Conservation (phyloP, 1,140 invertebrate species). For the Ostrea denselamellosa region DNA sequence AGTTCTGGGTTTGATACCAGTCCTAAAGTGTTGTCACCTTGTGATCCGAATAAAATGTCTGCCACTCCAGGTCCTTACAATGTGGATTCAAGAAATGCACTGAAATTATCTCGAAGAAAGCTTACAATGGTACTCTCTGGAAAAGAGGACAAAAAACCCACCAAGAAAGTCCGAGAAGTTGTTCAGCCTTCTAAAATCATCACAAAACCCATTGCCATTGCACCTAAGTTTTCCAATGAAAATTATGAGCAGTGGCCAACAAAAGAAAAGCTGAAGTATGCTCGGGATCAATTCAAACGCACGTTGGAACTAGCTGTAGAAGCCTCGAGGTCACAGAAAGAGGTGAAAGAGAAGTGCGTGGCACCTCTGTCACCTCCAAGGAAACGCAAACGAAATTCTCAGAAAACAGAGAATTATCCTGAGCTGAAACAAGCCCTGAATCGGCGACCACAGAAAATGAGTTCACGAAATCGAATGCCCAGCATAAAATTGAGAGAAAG, state of each 20-base stretch:
- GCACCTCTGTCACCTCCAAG: neutral
- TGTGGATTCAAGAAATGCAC: slow-evolving; percentile 38
- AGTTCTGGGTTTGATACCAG: slow-evolving; percentile 46
- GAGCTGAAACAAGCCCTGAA: slow-evolving; percentile 53
- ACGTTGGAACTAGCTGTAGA: slow-evolving; percentile 57
- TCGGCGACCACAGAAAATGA: neutral
- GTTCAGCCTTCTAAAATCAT: neutral
- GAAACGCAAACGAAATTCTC: slow-evolving; percentile 13
- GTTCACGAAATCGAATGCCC: slow-evolving; percentile 23
- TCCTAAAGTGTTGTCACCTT: slow-evolving; percentile 35
- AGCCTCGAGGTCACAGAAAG: neutral
- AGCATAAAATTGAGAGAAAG: slow-evolving; percentile 43
- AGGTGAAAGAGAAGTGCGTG: slow-evolving; percentile 17
- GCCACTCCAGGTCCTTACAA: slow-evolving; percentile 50
- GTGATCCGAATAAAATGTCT: slow-evolving; percentile 51
- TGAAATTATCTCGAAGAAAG: slow-evolving; percentile 49
- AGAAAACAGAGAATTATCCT: slow-evolving; percentile 51
- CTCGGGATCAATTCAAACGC: slow-evolving; percentile 59
- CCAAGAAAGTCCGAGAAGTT: neutral
- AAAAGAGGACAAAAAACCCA: slow-evolving; percentile 12
- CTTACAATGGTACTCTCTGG: neutral
- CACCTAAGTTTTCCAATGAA: neutral
- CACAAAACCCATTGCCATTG: neutral
- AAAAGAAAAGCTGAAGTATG: slow-evolving; percentile 60
- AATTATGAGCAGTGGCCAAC: slow-evolving; percentile 45